Percentiles rank a stretch among this genome's conserved stretches.
These are phyloP conservation scores for Acleris laterana DNA, from an alignment of 2,888 invertebrate genomes.

Conservation along the genomic window DNA sequence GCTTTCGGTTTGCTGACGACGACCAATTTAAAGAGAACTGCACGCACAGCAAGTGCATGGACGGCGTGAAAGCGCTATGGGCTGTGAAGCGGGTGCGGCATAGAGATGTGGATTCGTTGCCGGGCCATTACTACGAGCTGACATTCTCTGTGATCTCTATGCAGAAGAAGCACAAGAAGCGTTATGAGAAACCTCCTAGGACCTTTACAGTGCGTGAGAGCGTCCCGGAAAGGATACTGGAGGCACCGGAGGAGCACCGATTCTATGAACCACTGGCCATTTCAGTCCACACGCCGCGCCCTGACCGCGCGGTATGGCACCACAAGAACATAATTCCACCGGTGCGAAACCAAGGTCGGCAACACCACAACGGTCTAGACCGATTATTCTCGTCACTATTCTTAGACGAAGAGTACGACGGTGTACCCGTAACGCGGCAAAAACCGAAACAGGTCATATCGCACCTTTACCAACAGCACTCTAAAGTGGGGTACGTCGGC, in stretches of 20 bases:
- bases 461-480: constrained; percentile 51
- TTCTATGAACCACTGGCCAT: constrained; percentile 40
- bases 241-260: constrained; percentile 48
- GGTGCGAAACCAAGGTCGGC: constrained; percentile 52
- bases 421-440: constrained; percentile 52
- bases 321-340: constrained; percentile 68
- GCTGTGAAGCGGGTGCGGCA: constrained; percentile 88
- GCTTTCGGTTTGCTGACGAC: constrained; percentile 84
- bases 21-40: constrained; percentile 63
- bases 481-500: constrained; percentile 62
- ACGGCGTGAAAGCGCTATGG: constrained; percentile 86
- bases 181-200: constrained; percentile 82
- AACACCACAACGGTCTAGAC: constrained; percentile 60
- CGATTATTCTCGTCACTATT: constrained; percentile 74
- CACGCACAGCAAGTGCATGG: constrained; percentile 74
- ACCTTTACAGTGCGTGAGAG: constrained; percentile 86
- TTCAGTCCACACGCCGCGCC: constrained; percentile 48
- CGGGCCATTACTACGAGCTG: constrained; percentile 85
- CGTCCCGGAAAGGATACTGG: constrained; percentile 59
- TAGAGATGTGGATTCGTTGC: constrained; percentile 76
- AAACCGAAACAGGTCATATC: constrained; percentile 53
- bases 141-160: constrained; percentile 86
- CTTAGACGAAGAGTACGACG: constrained; percentile 64
- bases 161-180: constrained; percentile 73
- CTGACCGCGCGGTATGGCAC: constrained; percentile 69